phyloP scores from a whole-genome alignment of 2,113 vertebrate species.

The Naja naja region DNA sequence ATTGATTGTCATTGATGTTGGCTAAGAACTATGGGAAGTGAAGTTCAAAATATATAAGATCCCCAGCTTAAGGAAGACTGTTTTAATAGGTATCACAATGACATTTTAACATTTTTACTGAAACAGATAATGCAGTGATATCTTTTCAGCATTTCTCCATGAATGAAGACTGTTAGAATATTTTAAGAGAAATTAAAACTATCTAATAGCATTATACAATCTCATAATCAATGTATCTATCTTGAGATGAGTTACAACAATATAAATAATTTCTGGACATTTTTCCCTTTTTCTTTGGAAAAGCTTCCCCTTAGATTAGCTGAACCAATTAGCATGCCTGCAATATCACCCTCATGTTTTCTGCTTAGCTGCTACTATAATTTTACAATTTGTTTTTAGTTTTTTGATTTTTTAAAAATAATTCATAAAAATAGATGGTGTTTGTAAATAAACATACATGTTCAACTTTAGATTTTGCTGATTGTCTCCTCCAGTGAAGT shows the following conservation, averaged over 20 bases:
- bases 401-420: neutral
- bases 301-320: neutral
- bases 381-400: neutral
- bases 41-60: neutral
- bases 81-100: neutral
- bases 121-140: neutral
- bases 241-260: neutral
- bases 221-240: neutral
- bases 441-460: neutral
- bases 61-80: neutral
- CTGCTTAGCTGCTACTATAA: neutral
- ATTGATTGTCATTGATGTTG: neutral
- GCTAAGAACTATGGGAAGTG: neutral
- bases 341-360: neutral
- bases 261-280: neutral
- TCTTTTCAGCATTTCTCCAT: neutral
- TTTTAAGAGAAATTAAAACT: neutral
- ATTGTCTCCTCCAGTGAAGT: neutral
- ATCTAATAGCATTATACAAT: neutral
- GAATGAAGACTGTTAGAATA: neutral
- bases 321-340: neutral
- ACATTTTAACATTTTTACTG: neutral
- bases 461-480: neutral
- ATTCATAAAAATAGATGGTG: neutral
- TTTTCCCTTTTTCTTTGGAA: neutral